Conservation (phyloP, 1,140 invertebrate genomes). For the Drosophila paulistorum region DNA sequence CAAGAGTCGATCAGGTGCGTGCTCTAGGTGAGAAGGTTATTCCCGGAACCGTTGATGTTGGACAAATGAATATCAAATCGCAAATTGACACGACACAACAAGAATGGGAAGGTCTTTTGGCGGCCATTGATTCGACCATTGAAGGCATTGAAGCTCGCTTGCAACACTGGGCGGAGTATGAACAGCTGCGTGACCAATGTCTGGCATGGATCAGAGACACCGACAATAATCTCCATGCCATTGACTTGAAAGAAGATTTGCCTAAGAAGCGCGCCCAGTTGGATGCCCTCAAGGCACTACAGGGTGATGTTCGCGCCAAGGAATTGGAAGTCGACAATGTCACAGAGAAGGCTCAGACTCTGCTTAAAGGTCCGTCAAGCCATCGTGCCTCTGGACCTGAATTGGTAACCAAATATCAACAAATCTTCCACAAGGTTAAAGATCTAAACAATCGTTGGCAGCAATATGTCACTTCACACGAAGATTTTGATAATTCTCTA, state of each 20-base stretch:
- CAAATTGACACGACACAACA: conserved; percentile 94
- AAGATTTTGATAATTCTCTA: conserved; percentile 93
- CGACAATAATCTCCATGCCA: conserved; percentile 93
- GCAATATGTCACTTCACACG: conserved; percentile 94
- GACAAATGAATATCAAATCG: conserved; percentile 92
- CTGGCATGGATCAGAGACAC: conserved; percentile 94
- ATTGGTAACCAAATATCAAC: conserved; percentile 94
- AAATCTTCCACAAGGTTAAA: conserved; percentile 94
- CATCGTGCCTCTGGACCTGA: conserved; percentile 90
- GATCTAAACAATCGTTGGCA: conserved; percentile 96
- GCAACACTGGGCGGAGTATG: conserved; percentile 96
- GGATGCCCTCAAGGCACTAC: conserved; percentile 90
- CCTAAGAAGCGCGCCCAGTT: conserved; percentile 93
- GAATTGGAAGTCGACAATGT: conserved; percentile 96
- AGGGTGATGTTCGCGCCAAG: conserved; percentile 94
- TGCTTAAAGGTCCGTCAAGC: conserved; percentile 88
- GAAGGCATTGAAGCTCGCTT: conserved; percentile 91
- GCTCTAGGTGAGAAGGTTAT: conserved; percentile 94
- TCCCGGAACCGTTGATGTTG: conserved; percentile 92
- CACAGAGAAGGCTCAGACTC: conserved; percentile 93
- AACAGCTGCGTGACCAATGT: conserved; percentile 93
- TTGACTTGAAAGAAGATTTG: conserved; percentile 93
- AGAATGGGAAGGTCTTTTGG: conserved; percentile 93
- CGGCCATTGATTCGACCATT: conserved; percentile 90
- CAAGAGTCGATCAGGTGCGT: conserved; percentile 91